Conservation (phyloP, 2,797 vertebrate species). For the Tamandua tetradactyla region DNA sequence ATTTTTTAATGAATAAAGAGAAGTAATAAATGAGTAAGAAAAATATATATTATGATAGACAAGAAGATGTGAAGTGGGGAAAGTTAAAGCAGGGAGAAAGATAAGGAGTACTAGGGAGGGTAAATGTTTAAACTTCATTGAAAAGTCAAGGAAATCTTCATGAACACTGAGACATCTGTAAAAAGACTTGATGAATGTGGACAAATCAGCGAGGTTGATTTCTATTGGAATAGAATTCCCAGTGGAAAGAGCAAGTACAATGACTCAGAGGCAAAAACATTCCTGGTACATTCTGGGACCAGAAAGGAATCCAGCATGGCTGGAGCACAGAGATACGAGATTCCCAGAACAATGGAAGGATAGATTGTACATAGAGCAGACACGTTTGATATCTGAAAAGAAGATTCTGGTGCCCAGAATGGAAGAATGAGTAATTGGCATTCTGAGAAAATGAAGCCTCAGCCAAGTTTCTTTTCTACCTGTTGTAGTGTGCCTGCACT, state of each 20-base stretch:
- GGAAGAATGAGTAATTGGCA: not conserved
- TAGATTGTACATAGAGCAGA: not conserved
- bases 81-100: not conserved
- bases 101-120: not conserved
- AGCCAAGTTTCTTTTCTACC: not conserved
- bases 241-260: not conserved
- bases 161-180: not conserved
- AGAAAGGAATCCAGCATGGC: not conserved
- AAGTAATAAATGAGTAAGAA: not conserved
- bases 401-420: not conserved
- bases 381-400: not conserved
- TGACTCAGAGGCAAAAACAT: not conserved
- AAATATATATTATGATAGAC: not conserved
- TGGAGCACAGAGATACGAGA: not conserved
- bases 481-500: not conserved
- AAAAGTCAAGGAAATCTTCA: not conserved
- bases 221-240: not conserved
- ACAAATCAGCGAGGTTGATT: not conserved
- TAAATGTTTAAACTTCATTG: not conserved
- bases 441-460: not conserved
- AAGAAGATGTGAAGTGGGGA: not conserved
- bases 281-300: not conserved
- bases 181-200: not conserved
- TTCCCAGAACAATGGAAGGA: not conserved
- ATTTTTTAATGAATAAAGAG: not conserved